Evolutionary conservation across 2,113 vertebrate species (phyloP).

Genomic region (Dicentrarchus labrax): DNA sequence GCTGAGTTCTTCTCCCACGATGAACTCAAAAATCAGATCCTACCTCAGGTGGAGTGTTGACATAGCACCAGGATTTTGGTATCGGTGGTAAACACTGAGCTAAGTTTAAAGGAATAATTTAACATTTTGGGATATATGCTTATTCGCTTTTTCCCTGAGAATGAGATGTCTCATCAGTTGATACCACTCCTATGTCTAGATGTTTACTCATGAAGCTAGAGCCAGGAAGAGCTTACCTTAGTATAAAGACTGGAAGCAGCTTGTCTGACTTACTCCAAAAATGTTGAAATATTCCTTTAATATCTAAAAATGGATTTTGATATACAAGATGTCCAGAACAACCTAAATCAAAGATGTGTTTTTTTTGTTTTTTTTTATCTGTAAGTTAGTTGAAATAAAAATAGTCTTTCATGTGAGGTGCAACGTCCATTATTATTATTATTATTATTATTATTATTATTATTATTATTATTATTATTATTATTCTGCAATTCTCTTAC

Average conservation of each 20-base stretch:
- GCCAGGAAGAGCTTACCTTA: neutral
- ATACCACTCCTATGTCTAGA: neutral
- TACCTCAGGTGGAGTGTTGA: slow-evolving; percentile 91
- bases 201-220: neutral
- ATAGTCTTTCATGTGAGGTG: neutral
- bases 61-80: neutral
- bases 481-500: neutral
- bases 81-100: neutral
- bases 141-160: neutral
- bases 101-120: neutral
- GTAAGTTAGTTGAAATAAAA: neutral
- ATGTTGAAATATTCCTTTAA: neutral
- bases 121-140: neutral
- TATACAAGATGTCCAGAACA: neutral
- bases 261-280: neutral
- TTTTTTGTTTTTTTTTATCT: neutral
- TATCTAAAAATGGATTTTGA: neutral
- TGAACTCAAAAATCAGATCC: slow-evolving; percentile 92
- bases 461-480: too few species aligned
- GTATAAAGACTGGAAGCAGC: neutral
- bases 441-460: too few species aligned
- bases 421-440: too few species aligned
- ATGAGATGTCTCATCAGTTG: neutral
- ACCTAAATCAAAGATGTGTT: neutral
- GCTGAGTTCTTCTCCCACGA: slow-evolving; percentile 91